These are phyloP conservation scores for Tapirus indicus DNA, from an alignment of 2,797 vertebrate genomes.

Conservation along the genomic window DNA sequence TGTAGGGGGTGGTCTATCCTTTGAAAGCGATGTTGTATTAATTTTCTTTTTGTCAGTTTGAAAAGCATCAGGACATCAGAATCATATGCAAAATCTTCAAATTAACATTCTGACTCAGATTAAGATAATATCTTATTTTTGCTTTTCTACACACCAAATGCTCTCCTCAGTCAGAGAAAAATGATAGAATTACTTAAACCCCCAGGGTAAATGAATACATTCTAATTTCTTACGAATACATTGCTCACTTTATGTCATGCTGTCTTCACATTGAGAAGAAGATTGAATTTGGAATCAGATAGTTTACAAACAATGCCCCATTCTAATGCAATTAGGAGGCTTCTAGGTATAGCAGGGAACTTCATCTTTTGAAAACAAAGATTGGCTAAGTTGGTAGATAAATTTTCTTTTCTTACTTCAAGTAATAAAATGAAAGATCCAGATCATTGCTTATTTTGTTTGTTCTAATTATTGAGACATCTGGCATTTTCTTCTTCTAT, in stretches of 20 bases:
- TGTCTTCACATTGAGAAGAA: slow-evolving; percentile 62
- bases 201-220: slow-evolving; percentile 44
- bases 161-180: slow-evolving; percentile 67
- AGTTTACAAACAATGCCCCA: background rate
- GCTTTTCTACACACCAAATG: background rate
- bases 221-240: slow-evolving; percentile 42
- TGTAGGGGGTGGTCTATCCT: background rate
- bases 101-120: slow-evolving; percentile 24
- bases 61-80: background rate
- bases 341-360: slow-evolving; percentile 4
- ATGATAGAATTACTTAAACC: slow-evolving; percentile 18
- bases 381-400: background rate
- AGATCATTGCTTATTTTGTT: slow-evolving; percentile 49
- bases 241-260: slow-evolving; percentile 58
- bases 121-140: background rate
- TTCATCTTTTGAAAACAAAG: slow-evolving; percentile 55
- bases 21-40: background rate
- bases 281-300: slow-evolving; percentile 56
- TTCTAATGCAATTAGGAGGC: slow-evolving; percentile 40
- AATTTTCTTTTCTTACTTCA: slow-evolving; percentile 49
- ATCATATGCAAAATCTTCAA: slow-evolving; percentile 3
- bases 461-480: slow-evolving; percentile 64
- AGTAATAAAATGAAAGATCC: slow-evolving; percentile 59
- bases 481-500: slow-evolving; percentile 57
- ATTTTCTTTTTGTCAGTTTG: background rate